Base-by-base conservation (phyloP, 2,797 vertebrate species). In the Geotrypetes seraphini region DNA sequence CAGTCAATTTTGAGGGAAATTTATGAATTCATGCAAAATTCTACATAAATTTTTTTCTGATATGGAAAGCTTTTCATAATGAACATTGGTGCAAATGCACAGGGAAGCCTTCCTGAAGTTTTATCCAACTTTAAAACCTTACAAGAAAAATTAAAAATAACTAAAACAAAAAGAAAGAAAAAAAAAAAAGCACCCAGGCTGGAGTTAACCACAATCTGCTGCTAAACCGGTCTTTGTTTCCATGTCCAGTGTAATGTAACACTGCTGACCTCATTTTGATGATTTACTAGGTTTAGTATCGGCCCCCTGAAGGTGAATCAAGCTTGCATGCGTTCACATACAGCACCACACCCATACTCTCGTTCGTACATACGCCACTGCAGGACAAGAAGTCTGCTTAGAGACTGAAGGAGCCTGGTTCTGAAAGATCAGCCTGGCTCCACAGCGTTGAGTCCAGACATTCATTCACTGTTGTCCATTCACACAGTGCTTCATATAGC, bases 181-280 rank as follows among this genome's bases (percentile, higher is more conserved):
- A 28, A 50, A 21, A 42, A 47, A 8, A 3, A 13, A 19, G 10
- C 58, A 87, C 84, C 89, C 85, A 84, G 84, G 86, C 90, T 86
- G 84, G 83, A 83, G 63, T 90, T 61, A 88, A 79, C 79, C 80
- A 76, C 87, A 87, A 84, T 89, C 84, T 83, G 79, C 85, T 85
- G 79, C 86, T 88, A 79, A 84, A 84, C 81, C 70, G 78, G 78
- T 84, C 78, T 83, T 33, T 60, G 69, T 77, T 81, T 82, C 73
- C 70, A 68, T 83, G 86, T 94, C 91, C 93, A 97, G 93, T 95
- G 93, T 95, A 83, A 79, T 79, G 57, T 82, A 85, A 89, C 89
- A 90, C 88, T 77, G 57, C 33, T 28, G 70, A 72, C 74, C 64
- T 85, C 69, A 68, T 76, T 80, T 70, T 83, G 76, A 84, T 86